Evolutionary conservation across 2,113 vertebrate species (phyloP).

Genomic region (Eudyptes chrysolophus): DNA sequence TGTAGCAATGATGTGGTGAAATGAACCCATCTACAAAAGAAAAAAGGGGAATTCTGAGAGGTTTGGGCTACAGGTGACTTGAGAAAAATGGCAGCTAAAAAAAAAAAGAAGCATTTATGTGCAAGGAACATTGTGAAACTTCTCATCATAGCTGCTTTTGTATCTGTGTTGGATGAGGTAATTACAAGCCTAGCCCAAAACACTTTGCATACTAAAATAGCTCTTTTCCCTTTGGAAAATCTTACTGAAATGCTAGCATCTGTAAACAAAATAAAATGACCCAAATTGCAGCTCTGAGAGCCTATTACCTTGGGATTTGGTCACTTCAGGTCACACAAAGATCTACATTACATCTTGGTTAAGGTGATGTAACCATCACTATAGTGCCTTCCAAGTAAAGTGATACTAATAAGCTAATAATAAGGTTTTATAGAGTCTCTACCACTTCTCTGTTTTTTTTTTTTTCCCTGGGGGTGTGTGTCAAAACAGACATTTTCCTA

Average conservation of each 20-base stretch:
- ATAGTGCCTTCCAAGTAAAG: constrained; percentile 17
- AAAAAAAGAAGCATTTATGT: neutral
- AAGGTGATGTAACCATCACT: neutral
- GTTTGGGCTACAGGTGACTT: neutral
- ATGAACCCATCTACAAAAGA: neutral
- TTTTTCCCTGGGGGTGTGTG: neutral
- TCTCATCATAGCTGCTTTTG: constrained; percentile 55
- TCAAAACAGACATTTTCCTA: neutral
- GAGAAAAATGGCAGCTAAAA: neutral
- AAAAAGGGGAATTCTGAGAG: neutral
- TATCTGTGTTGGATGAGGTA: constrained; percentile 58
- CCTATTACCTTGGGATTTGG: constrained; percentile 44
- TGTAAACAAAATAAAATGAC: constrained; percentile 54
- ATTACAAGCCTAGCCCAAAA: constrained; percentile 25
- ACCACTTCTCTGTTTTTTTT: neutral
- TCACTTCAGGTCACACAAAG: constrained; percentile 31
- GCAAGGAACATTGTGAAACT: constrained; percentile 32
- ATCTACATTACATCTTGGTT: neutral
- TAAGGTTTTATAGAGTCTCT: neutral
- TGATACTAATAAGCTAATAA: constrained; percentile 4
- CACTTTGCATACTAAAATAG: constrained; percentile 49
- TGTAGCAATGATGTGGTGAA: neutral
- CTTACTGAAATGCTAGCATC: constrained; percentile 54
- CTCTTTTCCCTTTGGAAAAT: constrained; percentile 55
- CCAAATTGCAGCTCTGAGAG: constrained; percentile 39